These are phyloP conservation scores for Dryobotodes eremita DNA, from an alignment of 2,888 invertebrate genomes.

Conservation along the genomic window DNA sequence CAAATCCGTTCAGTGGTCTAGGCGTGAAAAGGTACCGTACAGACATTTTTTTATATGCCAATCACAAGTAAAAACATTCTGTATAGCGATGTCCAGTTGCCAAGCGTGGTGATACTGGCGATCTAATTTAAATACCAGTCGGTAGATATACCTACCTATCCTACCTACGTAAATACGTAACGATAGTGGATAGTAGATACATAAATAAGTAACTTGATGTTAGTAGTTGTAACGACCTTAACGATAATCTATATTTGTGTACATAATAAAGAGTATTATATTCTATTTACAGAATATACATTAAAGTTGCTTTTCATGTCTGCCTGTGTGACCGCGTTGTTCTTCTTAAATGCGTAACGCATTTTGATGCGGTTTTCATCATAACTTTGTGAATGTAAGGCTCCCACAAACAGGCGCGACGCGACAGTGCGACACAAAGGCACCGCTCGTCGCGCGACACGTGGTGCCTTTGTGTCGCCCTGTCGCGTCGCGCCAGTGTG, in stretches of 20 bases:
- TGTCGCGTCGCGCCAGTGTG: too few species aligned
- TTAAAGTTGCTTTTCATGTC: not conserved
- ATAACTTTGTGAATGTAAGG: too few species aligned
- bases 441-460: too few species aligned
- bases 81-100: not conserved
- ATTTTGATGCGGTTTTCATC: too few species aligned
- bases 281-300: not conserved
- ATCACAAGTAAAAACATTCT: not conserved
- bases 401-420: too few species aligned
- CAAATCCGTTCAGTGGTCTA: too few species aligned
- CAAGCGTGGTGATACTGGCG: not conserved
- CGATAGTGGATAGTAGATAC: not conserved
- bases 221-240: not conserved
- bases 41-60: not conserved
- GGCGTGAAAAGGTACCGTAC: too few species aligned
- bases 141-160: not conserved
- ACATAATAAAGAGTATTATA: too few species aligned
- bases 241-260: too few species aligned
- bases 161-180: not conserved
- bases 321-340: not conserved
- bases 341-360: not conserved
- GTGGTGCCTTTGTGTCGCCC: too few species aligned
- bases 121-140: not conserved
- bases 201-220: slow-evolving; percentile 1
- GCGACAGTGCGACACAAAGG: too few species aligned